Percentiles rank a stretch among this genome's conserved stretches.
These are phyloP conservation scores for Philonicus albiceps DNA, from an alignment of 2,888 invertebrate species.

Conservation along the genomic window DNA sequence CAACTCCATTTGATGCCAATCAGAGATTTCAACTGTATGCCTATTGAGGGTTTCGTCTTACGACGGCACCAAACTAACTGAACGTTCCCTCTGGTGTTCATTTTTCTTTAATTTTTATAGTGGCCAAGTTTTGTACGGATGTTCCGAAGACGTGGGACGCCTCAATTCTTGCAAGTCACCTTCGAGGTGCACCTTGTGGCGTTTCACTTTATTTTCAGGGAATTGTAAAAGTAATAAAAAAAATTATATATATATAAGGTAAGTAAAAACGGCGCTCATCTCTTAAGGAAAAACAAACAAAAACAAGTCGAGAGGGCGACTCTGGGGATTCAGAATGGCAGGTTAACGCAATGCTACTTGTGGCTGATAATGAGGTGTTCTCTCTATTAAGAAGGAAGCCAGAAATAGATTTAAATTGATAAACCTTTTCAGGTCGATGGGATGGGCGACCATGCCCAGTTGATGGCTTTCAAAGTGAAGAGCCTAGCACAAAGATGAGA, in stretches of 20 bases:
- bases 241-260: too few species aligned
- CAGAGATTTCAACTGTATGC: slow-evolving; percentile 35
- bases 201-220: slow-evolving; percentile 23
- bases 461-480: neutral
- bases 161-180: slow-evolving; percentile 16
- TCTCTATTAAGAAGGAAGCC: slow-evolving; percentile 19
- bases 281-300: slow-evolving; percentile 31
- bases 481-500: neutral
- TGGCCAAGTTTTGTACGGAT: neutral
- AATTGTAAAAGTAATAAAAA: neutral
- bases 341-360: slow-evolving; percentile 14
- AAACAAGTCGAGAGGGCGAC: slow-evolving; percentile 18
- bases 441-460: neutral
- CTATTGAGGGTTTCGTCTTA: slow-evolving; percentile 33
- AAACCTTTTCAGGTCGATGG: slow-evolving; percentile 22
- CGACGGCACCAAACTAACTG: neutral
- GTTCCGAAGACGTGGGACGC: neutral
- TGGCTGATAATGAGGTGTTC: slow-evolving; percentile 34
- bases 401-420: slow-evolving; percentile 29
- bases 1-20: slow-evolving; percentile 41
- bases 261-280: slow-evolving; percentile 22
- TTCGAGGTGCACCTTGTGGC: slow-evolving; percentile 20
- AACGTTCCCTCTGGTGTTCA: neutral
- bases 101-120: neutral
- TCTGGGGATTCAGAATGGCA: neutral